Evolutionary conservation across 2,113 vertebrate species (phyloP).

Genomic region (Spheniscus mendiculus): DNA sequence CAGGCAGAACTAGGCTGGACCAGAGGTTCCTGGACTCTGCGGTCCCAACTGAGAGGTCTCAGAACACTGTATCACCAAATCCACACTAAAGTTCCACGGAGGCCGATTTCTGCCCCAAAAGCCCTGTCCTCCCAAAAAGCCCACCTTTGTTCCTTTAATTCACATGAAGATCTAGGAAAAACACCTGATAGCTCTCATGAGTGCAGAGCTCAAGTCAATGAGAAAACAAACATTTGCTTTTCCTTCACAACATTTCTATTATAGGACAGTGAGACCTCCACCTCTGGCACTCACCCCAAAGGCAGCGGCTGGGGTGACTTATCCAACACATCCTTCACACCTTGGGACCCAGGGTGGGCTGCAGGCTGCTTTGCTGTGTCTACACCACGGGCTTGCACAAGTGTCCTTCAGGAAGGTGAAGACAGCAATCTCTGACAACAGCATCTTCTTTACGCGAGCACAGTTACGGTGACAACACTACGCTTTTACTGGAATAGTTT

Average conservation of each 20-base stretch:
- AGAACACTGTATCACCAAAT: background rate
- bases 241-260: rapidly evolving
- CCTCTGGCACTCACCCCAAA: background rate
- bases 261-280: background rate
- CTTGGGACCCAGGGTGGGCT: rapidly evolving
- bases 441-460: rapidly evolving
- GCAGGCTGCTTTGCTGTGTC: background rate
- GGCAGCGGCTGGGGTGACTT: background rate
- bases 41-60: background rate
- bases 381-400: rapidly evolving
- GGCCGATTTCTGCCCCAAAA: background rate
- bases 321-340: rapidly evolving
- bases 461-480: rapidly evolving
- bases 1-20: background rate
- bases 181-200: rapidly evolving
- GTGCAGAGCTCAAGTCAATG: rapidly evolving
- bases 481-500: rapidly evolving
- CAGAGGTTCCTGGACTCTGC: rapidly evolving
- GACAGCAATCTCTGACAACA: background rate
- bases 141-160: background rate
- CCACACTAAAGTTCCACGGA: rapidly evolving
- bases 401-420: background rate
- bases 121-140: background rate
- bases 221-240: background rate
- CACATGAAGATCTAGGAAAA: background rate